Percentiles rank a stretch among this genome's conserved stretches.
phyloP scores from a whole-genome alignment of 2,888 invertebrate species.

The Helobdella robusta region DNA sequence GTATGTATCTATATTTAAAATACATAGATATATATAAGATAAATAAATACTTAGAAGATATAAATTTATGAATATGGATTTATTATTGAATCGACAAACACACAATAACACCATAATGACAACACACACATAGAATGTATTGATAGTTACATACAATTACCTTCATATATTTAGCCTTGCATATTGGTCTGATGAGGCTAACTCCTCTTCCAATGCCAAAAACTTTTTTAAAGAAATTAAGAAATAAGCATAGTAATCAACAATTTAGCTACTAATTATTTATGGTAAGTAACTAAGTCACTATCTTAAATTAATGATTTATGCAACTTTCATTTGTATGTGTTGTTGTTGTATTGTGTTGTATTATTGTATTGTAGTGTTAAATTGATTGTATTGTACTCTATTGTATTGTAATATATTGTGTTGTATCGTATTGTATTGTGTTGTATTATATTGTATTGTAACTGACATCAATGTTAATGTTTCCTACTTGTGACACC shows the following conservation, averaged over 20 bases:
- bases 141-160: neutral
- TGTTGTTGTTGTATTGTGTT: no score
- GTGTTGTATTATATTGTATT: no score
- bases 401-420: no score
- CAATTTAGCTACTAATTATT: neutral
- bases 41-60: neutral
- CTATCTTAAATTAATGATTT: neutral
- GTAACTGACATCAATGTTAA: no score
- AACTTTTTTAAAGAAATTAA: conserved; percentile 3
- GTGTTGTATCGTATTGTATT: no score
- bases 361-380: no score
- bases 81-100: no score
- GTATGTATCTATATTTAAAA: neutral
- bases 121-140: neutral
- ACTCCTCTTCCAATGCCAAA: conserved; percentile 9
- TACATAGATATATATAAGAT: neutral
- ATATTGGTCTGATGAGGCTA: neutral
- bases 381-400: no score
- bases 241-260: neutral
- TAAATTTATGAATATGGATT: neutral
- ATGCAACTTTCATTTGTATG: no score
- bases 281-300: neutral
- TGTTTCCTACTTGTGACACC: conserved; percentile 39
- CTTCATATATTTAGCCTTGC: conserved; percentile 1
- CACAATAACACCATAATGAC: no score